Evolutionary conservation across 2,888 invertebrate species (phyloP), one percentile per base, ranked within the genome.

Genomic region (Dryadula phaetusa): DNA sequence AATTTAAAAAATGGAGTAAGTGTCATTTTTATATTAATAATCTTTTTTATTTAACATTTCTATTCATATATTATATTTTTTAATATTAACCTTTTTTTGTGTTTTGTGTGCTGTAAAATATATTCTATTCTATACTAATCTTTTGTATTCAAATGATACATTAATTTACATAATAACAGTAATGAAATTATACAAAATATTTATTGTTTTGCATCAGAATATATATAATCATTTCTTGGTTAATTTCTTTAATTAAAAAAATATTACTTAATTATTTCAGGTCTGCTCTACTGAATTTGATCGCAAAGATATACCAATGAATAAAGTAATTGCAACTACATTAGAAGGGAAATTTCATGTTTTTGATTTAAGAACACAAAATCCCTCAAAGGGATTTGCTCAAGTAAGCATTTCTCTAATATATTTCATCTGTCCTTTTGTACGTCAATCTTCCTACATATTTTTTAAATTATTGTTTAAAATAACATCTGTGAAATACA

Each of bases 281-380:
- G 94, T 97, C 0, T 98, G 98, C 77, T 94, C 95, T 20, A 76
- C 97, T 34, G 98, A 99, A 83, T 99, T 99, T 85, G 99, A 99
- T 83, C 94, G 99, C 34, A 96, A 96, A 81, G 98, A 98, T 80
- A 99, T 99, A 79, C 94, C 95, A 69, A 98, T 99, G 98, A 99
- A 99, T 84, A 99, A 99, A 89, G 85, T 99, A 75, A 96, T 97
- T 0, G 98, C 96, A 0, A 97, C 98, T 0, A 98, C 98, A 0
- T 87, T 99, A 6, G 98, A 99, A 83, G 97, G 98, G 0, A 98
- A 97, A 74, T 95, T 99, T 69, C 95, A 96, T 81, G 95, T 98
- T 0, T 99, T 96, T 82, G 98, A 99, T 83, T 94, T 98, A 73
- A 94, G 97, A 74, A 98, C 98, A 0, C 96, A 97, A 76, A 97